Conservation (phyloP, 2,888 invertebrate species). For the Drosophila pseudotalamancana region DNA sequence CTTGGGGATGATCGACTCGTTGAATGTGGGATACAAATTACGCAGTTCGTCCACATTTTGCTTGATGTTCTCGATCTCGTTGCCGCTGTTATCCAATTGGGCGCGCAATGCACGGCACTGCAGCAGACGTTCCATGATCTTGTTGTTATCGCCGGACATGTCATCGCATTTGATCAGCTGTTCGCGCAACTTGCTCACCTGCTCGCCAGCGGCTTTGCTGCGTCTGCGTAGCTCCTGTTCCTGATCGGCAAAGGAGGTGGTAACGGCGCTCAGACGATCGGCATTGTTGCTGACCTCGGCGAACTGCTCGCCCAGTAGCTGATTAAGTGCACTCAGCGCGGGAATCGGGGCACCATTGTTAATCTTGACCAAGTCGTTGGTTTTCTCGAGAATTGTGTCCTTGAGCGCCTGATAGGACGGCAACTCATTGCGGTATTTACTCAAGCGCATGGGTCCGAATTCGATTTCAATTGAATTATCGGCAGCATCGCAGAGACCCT, state of each 20-base stretch:
- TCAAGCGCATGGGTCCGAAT: constrained; percentile 90
- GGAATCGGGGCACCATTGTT: constrained; percentile 90
- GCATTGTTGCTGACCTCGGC: constrained; percentile 89
- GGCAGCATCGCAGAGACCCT: constrained; percentile 90
- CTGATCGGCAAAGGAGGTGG: constrained; percentile 89
- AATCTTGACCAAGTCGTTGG: constrained; percentile 90
- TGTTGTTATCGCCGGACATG: constrained; percentile 93
- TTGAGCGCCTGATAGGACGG: constrained; percentile 91
- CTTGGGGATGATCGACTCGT: constrained; percentile 91
- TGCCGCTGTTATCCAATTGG: constrained; percentile 89
- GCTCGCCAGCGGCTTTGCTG: constrained; percentile 89
- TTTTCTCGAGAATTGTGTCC: constrained; percentile 91
- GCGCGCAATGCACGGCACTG: constrained; percentile 90
- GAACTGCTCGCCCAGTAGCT: constrained; percentile 91
- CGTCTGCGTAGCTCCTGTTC: constrained; percentile 90
- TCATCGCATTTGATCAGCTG: constrained; percentile 95
- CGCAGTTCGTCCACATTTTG: constrained; percentile 90
- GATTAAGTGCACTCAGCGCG: constrained; percentile 87
- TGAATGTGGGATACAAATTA: constrained; percentile 90
- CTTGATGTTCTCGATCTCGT: constrained; percentile 88
- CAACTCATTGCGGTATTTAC: constrained; percentile 94
- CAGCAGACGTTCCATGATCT: constrained; percentile 91
- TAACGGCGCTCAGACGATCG: constrained; percentile 89
- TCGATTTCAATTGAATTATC: constrained; percentile 92
- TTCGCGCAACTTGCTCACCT: constrained; percentile 90